Evolutionary conservation across 2,797 vertebrate species (phyloP).

Genomic region (Lagocephalus sceleratus): DNA sequence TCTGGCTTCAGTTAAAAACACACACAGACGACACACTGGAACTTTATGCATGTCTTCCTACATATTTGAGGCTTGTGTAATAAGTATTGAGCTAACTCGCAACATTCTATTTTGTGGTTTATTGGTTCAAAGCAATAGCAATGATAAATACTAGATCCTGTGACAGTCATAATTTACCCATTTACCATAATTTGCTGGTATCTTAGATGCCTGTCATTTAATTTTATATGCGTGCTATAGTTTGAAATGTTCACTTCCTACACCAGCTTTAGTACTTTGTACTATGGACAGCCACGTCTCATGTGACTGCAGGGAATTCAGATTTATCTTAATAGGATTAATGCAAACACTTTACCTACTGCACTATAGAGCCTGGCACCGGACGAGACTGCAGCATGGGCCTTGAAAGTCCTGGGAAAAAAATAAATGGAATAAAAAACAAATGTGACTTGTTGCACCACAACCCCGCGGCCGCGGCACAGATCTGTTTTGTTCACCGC

Average conservation of each 20-base stretch:
- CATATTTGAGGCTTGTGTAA: slow-evolving; percentile 26
- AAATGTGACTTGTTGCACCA: slow-evolving; percentile 5
- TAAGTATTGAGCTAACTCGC: slow-evolving; percentile 10
- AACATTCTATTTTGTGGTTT: slow-evolving; percentile 6
- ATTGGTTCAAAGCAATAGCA: background rate
- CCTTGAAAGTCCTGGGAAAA: slow-evolving; percentile 23
- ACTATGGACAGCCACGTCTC: slow-evolving; percentile 8
- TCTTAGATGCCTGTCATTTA: no score
- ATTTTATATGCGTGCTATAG: background rate
- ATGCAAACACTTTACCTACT: slow-evolving; percentile 44
- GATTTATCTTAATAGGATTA: slow-evolving; percentile 74
- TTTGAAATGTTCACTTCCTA: background rate
- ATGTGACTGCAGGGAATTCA: slow-evolving; percentile 52
- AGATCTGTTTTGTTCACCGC: slow-evolving; percentile 7
- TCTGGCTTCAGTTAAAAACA: slow-evolving; percentile 21
- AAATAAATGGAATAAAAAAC: slow-evolving; percentile 25
- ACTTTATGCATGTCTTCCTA: slow-evolving; percentile 13
- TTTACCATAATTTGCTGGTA: no score
- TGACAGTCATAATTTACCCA: background rate
- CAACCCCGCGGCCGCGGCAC: no score
- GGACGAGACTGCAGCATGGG: background rate
- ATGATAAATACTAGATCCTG: slow-evolving; percentile 1
- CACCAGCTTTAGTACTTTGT: background rate
- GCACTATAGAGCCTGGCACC: slow-evolving; percentile 22
- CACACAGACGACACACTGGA: background rate